These are phyloP conservation scores for Taurulus bubalis DNA, from an alignment of 2,113 vertebrate genomes.

Conservation along the genomic window DNA sequence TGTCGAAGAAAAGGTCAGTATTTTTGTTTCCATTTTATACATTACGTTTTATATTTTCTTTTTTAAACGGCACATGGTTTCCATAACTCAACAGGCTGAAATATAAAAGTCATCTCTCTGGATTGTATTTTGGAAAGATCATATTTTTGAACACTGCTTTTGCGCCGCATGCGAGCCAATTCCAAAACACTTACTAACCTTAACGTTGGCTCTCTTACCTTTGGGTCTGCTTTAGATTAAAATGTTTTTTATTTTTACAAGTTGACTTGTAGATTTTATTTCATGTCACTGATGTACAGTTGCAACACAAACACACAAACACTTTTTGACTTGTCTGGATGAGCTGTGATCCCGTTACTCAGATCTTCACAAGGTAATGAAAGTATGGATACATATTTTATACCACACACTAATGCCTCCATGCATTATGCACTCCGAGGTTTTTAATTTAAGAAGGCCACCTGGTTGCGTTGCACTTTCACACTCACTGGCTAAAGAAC, in stretches of 20 bases:
- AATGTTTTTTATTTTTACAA: neutral
- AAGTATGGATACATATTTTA: neutral
- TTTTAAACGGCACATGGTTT: slow-evolving; percentile 17
- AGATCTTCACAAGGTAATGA: slow-evolving; percentile 9
- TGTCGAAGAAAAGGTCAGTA: slow-evolving; percentile 55
- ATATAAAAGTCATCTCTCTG: slow-evolving; percentile 19
- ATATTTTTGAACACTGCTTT: slow-evolving; percentile 23
- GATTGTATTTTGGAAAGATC: slow-evolving; percentile 33
- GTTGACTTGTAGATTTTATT: slow-evolving; percentile 20
- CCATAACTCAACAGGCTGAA: slow-evolving; percentile 5
- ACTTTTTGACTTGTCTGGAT: neutral
- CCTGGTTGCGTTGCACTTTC: slow-evolving; percentile 49
- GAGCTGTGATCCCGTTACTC: slow-evolving; percentile 10
- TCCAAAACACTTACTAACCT: slow-evolving; percentile 49
- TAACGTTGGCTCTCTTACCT: slow-evolving; percentile 16
- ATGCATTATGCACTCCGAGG: neutral
- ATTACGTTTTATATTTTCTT: neutral
- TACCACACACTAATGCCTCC: neutral
- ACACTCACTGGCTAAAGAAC: slow-evolving; percentile 30
- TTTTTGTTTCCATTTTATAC: neutral
- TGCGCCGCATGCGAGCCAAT: slow-evolving; percentile 20
- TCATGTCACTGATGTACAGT: slow-evolving; percentile 26
- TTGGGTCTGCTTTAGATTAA: slow-evolving; percentile 33
- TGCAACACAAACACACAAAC: neutral
- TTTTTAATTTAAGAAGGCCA: slow-evolving; percentile 54